Evolutionary conservation across 2,888 invertebrate genomes (phyloP), one percentile per base, ranked within the genome.

Genomic region (Entomobrya multifasciata): DNA sequence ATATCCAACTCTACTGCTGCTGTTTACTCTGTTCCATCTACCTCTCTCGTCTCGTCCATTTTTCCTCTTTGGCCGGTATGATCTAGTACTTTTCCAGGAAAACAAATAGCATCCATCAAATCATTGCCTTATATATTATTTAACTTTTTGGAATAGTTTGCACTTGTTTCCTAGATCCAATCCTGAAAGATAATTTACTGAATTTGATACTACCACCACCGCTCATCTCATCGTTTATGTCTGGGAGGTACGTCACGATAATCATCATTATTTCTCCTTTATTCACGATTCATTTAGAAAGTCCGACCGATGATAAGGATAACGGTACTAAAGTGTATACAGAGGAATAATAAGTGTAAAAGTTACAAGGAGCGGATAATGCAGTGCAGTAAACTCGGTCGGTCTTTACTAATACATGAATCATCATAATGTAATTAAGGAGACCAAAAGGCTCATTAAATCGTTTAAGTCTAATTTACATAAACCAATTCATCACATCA

Each of bases 361-460:
- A n/a, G n/a, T n/a, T n/a, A n/a, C n/a, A n/a, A n/a, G n/a, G n/a
- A n/a, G n/a, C n/a, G n/a, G n/a, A n/a, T n/a, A n/a, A n/a, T n/a
- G n/a, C n/a, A n/a, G n/a, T n/a, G n/a, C n/a, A n/a, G n/a, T n/a
- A n/a, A n/a, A n/a, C n/a, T n/a, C n/a, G n/a, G n/a, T n/a, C n/a
- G n/a, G n/a, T n/a, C n/a, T 62, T 55, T 55, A 55, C 20, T 2
- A 36, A n/a, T 30, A 30, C n/a, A 78, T 79, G 67, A 65, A 67
- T 65, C 79, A 79, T 79, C 67, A 79, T 79, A 79, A 79, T 79
- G 79, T 79, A 79, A 79, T 79, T 79, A 79, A 52, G 79, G 47
- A 52, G 52, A 79, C 49, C 65, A 62, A 79, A 79, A 79, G 30
- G 49, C 65, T 65, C 79, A 79, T 79, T 79, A 79, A 79, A 65